A percentile compares a stretch with the other conserved stretches of the same genome.
These are phyloP conservation scores for Parasteatoda tepidariorum DNA, from an alignment of 1,140 invertebrate genomes.

Conservation along the genomic window DNA sequence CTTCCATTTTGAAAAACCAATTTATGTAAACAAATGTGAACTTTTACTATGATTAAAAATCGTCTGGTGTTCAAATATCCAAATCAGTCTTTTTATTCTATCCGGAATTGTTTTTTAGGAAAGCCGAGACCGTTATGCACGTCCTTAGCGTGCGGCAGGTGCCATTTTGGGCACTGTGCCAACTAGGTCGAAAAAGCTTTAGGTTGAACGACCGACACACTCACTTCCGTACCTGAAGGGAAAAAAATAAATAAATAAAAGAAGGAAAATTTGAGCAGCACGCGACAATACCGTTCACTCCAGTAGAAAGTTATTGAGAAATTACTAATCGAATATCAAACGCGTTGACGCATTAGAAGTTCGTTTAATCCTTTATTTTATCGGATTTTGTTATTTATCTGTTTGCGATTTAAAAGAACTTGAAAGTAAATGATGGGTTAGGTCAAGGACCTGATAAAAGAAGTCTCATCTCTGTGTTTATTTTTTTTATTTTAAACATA, in stretches of 20 bases:
- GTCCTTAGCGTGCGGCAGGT: slow-evolving; percentile 6
- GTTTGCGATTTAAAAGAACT: neutral
- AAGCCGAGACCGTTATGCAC: neutral
- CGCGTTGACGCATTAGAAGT: neutral
- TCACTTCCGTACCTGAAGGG: slow-evolving; percentile 54
- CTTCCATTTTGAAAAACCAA: neutral
- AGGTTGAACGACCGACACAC: slow-evolving; percentile 50
- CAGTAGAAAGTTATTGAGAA: neutral
- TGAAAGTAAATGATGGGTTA: neutral
- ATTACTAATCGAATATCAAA: slow-evolving; percentile 1
- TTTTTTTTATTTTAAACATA: neutral
- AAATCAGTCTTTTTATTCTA: neutral
- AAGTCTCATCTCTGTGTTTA: neutral
- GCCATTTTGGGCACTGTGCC: slow-evolving; percentile 31
- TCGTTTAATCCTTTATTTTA: neutral
- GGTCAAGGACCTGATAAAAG: slow-evolving; percentile 33
- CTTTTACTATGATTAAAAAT: too few relatives aligned
- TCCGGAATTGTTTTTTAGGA: neutral
- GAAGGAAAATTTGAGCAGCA: slow-evolving; percentile 5
- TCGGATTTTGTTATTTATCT: neutral
- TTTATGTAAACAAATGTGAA: too few relatives aligned
- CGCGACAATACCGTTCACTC: neutral
- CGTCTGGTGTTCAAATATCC: too few relatives aligned
- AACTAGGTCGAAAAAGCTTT: slow-evolving; percentile 44
- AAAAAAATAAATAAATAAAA: neutral